Base-by-base conservation (phyloP, 2,113 vertebrate genomes). In the Mirounga angustirostris region DNA sequence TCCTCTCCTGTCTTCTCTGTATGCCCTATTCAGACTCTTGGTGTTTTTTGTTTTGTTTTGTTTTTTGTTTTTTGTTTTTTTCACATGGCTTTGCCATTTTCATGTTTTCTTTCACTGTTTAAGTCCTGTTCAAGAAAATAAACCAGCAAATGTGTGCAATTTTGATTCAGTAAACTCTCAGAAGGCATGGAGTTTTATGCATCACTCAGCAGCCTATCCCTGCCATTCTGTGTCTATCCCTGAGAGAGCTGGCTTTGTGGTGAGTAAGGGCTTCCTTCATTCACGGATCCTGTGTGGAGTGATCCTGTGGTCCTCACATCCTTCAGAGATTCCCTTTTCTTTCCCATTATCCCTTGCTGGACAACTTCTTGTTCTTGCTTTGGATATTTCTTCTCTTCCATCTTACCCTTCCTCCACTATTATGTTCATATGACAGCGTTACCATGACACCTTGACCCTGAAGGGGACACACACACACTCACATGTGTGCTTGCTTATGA, bases 201-300 rank as follows among this genome's bases (percentile, higher is more conserved):
- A 1, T 11, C 30, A 7, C 2, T 11, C 22, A 28, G 13, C 21
- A 63, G 8, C 9, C 26, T 0, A 1, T 15, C 19, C 3, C 4
- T 21, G 30, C 33, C 30, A 24, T 28, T 40, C 9, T 26, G 7
- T 3, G 19, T n/a, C 33, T 19, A 30, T 28, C 24, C 50, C 9
- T 36, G 19, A 58, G 1, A 15, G 1, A 24, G 4, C 1, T 9
- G 46, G 12, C 8, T 69, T 12, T 58, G 16, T 4, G 30, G 28
- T 1, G 50, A 85, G 18, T 7, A 19, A 16, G 0, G 2, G 18
- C 16, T 7, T 43, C 80, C 19, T 50, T 16, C 4, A 0, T 36
- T 18, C 36, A 18, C 0, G 24, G 22, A 13, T 4, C 7, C 24
- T 4, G 40, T 1, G 2, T 24, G 71, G 18, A 18, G 18, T 16